Conservation (phyloP, 1,140 invertebrate species). For the Whitmania pigra region DNA sequence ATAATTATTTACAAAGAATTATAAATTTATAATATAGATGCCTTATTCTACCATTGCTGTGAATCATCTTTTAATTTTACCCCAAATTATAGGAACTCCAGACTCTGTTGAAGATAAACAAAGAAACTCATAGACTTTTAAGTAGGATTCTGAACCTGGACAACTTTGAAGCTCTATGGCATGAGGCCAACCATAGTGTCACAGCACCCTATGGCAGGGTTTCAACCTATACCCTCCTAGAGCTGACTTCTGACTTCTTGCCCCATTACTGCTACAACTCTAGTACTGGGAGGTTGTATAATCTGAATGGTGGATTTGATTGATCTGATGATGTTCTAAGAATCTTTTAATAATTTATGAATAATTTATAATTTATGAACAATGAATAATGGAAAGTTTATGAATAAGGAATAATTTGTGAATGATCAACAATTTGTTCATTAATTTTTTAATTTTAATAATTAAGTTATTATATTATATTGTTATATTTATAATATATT, state of each 20-base stretch:
- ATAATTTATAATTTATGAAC: too few species aligned
- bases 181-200: conserved; percentile 95
- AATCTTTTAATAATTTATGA: too few species aligned
- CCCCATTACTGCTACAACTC: conserved; percentile 98
- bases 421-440: too few species aligned
- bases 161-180: conserved; percentile 86
- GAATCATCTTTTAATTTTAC: too few species aligned
- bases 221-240: conserved; percentile 93
- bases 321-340: conserved; percentile 44
- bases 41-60: too few species aligned
- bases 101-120: conserved; percentile 77
- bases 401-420: too few species aligned
- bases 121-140: conserved; percentile 82
- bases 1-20: too few species aligned
- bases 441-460: too few species aligned
- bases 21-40: too few species aligned
- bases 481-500: too few species aligned
- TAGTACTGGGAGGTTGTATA: conserved; percentile 72
- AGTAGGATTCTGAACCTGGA: conserved; percentile 79
- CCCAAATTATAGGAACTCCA: conserved; percentile 57
- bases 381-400: too few species aligned
- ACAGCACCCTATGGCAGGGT: conserved; percentile 89
- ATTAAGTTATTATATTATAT: too few species aligned
- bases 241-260: conserved; percentile 92
- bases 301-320: not conserved